These are phyloP conservation scores for Drosophila pullipes DNA, from an alignment of 2,888 invertebrate species.

Conservation along the genomic window DNA sequence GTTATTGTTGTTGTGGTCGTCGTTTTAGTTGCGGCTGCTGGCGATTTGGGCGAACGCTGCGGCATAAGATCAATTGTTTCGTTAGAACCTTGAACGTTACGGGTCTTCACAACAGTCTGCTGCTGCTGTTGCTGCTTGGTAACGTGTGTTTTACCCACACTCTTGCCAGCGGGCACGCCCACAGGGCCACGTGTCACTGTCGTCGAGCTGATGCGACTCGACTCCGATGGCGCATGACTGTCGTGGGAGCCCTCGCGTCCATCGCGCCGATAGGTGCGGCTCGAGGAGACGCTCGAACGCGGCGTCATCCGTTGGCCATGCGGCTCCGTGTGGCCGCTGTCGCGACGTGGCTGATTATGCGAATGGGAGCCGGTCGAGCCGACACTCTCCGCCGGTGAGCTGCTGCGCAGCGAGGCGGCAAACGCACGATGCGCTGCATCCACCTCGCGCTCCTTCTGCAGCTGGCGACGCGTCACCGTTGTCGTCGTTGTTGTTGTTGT, in stretches of 20 bases:
- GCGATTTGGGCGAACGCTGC: conserved; percentile 71
- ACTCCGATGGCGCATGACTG: conserved; percentile 83
- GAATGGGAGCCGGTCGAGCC: conserved; percentile 56
- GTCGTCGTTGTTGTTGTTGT: conserved; percentile 55
- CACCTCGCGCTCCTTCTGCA: conserved; percentile 82
- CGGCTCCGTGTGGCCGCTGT: conserved; percentile 84
- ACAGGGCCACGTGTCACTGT: conserved; percentile 80
- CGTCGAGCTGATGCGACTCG: conserved; percentile 83
- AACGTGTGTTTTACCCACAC: conserved; percentile 67
- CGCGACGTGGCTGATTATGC: conserved; percentile 84
- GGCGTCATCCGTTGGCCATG: conserved; percentile 70
- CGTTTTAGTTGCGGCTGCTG: conserved; percentile 37
- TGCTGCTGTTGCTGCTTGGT: conserved; percentile 56
- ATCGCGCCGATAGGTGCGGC: conserved; percentile 74
- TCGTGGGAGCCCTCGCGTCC: conserved; percentile 84
- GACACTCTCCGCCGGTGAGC: conserved; percentile 87
- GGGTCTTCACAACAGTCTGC: conserved; percentile 68
- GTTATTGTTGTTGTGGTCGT: conserved; percentile 68
- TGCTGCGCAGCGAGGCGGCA: conserved; percentile 90
- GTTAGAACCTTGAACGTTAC: conserved; percentile 69
- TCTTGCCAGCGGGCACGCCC: conserved; percentile 68
- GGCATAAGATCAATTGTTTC: conserved; percentile 75
- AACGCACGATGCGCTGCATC: conserved; percentile 92
- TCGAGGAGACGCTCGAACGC: conserved; percentile 82
- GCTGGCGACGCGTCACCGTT: conserved; percentile 63